Evolutionary conservation across 2,888 invertebrate genomes (phyloP).

Genomic region (Laothoe populi): DNA sequence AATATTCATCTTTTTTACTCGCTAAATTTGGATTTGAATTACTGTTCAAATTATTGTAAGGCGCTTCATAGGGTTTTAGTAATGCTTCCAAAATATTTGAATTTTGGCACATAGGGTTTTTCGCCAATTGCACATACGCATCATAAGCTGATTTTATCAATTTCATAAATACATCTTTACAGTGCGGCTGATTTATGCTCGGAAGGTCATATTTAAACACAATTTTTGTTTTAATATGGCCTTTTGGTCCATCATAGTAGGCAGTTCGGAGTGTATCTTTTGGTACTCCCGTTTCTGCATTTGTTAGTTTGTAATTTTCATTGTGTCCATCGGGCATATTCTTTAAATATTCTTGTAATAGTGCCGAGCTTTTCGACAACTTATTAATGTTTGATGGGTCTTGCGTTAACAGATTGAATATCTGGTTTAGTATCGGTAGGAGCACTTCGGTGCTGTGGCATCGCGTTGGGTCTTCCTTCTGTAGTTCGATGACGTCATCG

Average conservation of each 20-base stretch:
- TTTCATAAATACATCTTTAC: conserved; percentile 44
- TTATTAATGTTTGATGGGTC: conserved; percentile 10
- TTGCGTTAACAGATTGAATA: conserved; percentile 1
- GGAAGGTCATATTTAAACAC: conserved; percentile 47
- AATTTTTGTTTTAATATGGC: conserved; percentile 36
- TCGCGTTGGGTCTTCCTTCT: not conserved
- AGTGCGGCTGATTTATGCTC: conserved; percentile 37
- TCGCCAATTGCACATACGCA: conserved; percentile 39
- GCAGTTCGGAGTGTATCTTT: conserved; percentile 13
- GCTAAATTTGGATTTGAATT: not conserved
- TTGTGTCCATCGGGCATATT: not conserved
- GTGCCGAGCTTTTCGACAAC: not conserved
- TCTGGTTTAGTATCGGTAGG: conserved; percentile 7
- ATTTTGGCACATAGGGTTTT: not conserved
- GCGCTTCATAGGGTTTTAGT: not conserved
- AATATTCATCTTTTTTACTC: not conserved
- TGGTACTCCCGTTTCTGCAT: not conserved
- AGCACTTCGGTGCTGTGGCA: not conserved
- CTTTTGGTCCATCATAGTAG: conserved; percentile 22
- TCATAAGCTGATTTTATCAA: conserved; percentile 46
- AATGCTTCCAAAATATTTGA: not conserved
- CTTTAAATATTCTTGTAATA: conserved; percentile 2
- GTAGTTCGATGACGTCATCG: conserved; percentile 2
- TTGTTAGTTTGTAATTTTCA: not conserved
- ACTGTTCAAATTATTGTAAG: not conserved